Conservation (phyloP, 2,888 invertebrate genomes). For the Platycheirus albimanus region DNA sequence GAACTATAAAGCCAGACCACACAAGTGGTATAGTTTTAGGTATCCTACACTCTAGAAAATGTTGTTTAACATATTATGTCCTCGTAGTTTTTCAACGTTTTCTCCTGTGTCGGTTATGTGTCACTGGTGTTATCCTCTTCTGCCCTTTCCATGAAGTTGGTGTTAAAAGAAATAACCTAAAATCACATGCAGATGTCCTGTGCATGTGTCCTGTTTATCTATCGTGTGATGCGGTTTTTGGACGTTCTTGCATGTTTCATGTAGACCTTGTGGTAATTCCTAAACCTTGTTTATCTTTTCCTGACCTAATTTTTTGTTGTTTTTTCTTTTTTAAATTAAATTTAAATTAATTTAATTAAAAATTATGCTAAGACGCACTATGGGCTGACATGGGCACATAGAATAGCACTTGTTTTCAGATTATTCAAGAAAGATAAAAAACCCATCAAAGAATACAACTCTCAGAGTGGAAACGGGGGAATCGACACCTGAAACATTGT, state of each 20-base stretch:
- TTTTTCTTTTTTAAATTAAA: not conserved
- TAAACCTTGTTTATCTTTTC: not conserved
- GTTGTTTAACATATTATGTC: too few species aligned
- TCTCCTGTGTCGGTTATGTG: too few species aligned
- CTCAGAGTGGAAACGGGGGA: not conserved
- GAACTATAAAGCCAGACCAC: too few species aligned
- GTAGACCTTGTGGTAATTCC: constrained; percentile 22
- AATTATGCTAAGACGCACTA: too few species aligned
- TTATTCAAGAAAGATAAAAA: too few species aligned
- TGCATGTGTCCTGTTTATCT: constrained; percentile 25
- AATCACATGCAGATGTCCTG: constrained; percentile 45
- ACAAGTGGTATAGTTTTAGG: too few species aligned
- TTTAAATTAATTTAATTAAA: constrained; percentile 46
- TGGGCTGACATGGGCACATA: too few species aligned
- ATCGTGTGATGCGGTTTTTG: constrained; percentile 42
- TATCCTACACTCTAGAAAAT: too few species aligned
- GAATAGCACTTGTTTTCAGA: too few species aligned
- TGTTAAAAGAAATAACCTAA: not conserved
- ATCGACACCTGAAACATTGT: constrained; percentile 57
- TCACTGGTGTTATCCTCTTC: too few species aligned
- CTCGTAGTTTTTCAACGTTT: too few species aligned
- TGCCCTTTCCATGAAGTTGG: too few species aligned
- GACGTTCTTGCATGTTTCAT: constrained; percentile 32
- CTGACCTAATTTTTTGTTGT: constrained; percentile 33
- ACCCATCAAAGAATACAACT: not conserved